phyloP scores from a whole-genome alignment of 2,113 vertebrate species.

The Ovibos moschatus region DNA sequence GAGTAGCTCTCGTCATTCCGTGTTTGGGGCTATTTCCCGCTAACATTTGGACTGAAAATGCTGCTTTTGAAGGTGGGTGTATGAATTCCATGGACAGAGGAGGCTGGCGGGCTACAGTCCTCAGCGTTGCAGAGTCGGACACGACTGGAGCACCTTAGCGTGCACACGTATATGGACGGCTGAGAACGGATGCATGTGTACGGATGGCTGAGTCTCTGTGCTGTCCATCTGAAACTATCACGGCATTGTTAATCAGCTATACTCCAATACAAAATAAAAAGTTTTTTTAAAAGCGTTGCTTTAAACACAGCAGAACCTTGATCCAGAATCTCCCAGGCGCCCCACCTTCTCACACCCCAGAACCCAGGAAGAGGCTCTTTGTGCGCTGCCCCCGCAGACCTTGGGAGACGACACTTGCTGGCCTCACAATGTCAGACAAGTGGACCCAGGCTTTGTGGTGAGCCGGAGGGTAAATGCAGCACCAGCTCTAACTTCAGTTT shows the following conservation, averaged over 20 bases:
- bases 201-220: not conserved
- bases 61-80: not conserved
- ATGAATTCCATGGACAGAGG: not conserved
- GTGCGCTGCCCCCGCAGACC: accelerated
- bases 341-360: not conserved
- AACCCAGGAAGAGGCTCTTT: not conserved
- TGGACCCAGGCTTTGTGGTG: not conserved
- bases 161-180: accelerated
- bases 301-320: not conserved
- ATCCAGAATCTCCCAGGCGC: accelerated
- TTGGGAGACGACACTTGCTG: accelerated
- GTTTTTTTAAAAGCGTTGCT: accelerated
- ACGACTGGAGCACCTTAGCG: not conserved
- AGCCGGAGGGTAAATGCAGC: not conserved
- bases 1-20: not conserved
- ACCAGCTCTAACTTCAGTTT: not conserved
- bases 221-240: not conserved
- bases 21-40: not conserved
- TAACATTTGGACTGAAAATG: not conserved
- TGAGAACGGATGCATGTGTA: accelerated
- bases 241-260: not conserved
- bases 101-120: not conserved
- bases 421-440: accelerated
- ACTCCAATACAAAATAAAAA: not conserved
- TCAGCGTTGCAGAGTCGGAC: accelerated